Base-by-base conservation (phyloP, 2,113 vertebrate genomes). In the Strigops habroptila region DNA sequence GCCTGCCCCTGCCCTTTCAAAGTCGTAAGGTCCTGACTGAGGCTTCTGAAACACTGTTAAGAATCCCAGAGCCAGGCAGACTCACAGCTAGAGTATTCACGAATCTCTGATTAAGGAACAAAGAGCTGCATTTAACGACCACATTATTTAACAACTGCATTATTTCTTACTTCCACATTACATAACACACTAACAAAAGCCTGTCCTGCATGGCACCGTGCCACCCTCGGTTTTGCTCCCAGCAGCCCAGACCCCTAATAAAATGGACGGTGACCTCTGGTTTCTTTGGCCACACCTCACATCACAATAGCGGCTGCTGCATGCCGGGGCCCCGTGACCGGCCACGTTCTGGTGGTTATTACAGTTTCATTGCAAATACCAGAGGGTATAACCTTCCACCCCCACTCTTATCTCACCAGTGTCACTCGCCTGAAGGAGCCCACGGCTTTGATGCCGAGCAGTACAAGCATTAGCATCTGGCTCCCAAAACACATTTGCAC, bases 91-190 rank as follows among this genome's bases (percentile, higher is more conserved):
- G 60, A 53, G 90, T 75, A 96, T 93, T 96, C 95, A 94, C 81
- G 82, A 62, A 51, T 43, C 59, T 49, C 90, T 90, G 90, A 90
- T 93, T 93, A 93, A 44, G 43, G 86, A 90, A 97, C 96, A 97
- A 96, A 97, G 92, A 90, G 68, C 80, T 79, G 86, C 70, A 92
- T 96, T 97, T 96, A 95, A 95, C 18, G 65, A 69, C 39, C 17
- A 27, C 82, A 78, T 95, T 95, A 95, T 95, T 96, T 96, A 96
- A 91, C 64, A 16, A 60, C 48, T 4, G 0, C 92, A 91, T 96
- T 95, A 82, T 93, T 82, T 96, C 93, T 91, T 71, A 90, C 88
- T 96, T 96, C 90, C 95, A 91, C 17, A 6, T 97, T 96, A 91
- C 70, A 77, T 78, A 96, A 96, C 62, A 55, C 0, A 2, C 69